These are phyloP conservation scores for Drosophila kikkawai DNA, from an alignment of 1,140 invertebrate genomes.

Conservation along the genomic window DNA sequence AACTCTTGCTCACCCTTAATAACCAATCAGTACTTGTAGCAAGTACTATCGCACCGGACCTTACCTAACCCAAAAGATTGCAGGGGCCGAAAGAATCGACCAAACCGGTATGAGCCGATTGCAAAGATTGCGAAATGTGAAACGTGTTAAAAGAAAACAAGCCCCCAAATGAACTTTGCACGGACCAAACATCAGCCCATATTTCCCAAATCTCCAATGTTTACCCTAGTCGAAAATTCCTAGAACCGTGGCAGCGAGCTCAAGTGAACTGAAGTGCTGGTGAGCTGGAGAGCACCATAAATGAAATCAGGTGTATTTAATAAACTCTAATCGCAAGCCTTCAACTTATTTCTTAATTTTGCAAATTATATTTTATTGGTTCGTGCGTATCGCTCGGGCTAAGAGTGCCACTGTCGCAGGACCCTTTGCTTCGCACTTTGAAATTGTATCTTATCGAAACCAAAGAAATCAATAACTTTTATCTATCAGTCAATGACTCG, in stretches of 20 bases:
- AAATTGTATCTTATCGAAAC: conserved; percentile 45
- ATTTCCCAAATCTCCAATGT: conserved; percentile 35
- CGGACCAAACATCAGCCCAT: conserved; percentile 41
- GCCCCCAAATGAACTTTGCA: conserved; percentile 41
- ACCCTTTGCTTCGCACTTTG: background rate
- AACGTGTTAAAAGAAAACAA: conserved; percentile 32
- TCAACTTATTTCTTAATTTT: conserved; percentile 63
- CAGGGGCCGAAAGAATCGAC: background rate
- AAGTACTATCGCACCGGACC: conserved; percentile 41
- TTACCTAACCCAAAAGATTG: conserved; percentile 42
- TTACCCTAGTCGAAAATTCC: conserved; percentile 32
- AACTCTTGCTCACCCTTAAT: conserved; percentile 16
- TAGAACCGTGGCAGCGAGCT: conserved; percentile 18
- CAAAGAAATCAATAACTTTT: conserved; percentile 53
- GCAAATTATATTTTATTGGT: conserved; percentile 59
- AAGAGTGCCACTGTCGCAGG: background rate
- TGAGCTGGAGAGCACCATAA: conserved; percentile 39
- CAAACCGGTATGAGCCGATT: conserved; percentile 20
- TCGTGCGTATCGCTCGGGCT: conserved; percentile 32
- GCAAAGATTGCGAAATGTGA: conserved; percentile 39
- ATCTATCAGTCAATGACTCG: conserved; percentile 28
- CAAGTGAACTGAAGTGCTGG: conserved; percentile 29
- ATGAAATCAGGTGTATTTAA: conserved; percentile 75
- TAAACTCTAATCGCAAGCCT: conserved; percentile 65
- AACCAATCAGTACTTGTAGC: conserved; percentile 22